Evolutionary conservation across 2,888 invertebrate species (phyloP).

Genomic region (Heliconius aoede): DNA sequence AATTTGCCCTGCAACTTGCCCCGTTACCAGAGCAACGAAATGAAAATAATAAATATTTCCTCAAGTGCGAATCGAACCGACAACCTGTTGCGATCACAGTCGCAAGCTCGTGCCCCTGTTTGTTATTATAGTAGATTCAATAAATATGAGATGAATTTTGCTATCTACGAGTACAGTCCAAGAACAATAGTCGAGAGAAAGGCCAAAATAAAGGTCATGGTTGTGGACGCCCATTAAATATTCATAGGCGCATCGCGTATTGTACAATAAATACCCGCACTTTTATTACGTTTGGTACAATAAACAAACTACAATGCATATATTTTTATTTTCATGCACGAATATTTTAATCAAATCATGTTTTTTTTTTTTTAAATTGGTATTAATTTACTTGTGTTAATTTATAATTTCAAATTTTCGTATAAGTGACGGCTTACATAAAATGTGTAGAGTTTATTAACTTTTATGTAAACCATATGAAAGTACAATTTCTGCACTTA

Average conservation of each 20-base stretch:
- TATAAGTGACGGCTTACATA: neutral
- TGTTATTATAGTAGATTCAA: slow-evolving; percentile 15
- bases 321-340: neutral
- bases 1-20: too few species aligned
- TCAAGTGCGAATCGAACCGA: too few species aligned
- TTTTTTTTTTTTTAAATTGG: too few species aligned
- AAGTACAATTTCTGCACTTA: neutral
- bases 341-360: neutral
- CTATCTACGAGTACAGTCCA: slow-evolving; percentile 43
- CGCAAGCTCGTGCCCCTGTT: neutral
- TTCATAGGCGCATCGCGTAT: slow-evolving; percentile 73
- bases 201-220: slow-evolving; percentile 77
- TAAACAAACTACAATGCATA: slow-evolving; percentile 29
- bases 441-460: too few species aligned
- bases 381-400: too few species aligned
- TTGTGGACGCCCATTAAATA: slow-evolving; percentile 70
- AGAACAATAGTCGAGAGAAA: slow-evolving; percentile 71
- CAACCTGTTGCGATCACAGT: too few species aligned
- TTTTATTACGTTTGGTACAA: slow-evolving; percentile 60
- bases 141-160: slow-evolving; percentile 66
- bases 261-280: slow-evolving; percentile 65
- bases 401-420: neutral
- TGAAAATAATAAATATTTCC: too few species aligned
- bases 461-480: neutral
- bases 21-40: too few species aligned